phyloP scores from a whole-genome alignment of 2,888 invertebrate species.

The Hartigia nigra region DNA sequence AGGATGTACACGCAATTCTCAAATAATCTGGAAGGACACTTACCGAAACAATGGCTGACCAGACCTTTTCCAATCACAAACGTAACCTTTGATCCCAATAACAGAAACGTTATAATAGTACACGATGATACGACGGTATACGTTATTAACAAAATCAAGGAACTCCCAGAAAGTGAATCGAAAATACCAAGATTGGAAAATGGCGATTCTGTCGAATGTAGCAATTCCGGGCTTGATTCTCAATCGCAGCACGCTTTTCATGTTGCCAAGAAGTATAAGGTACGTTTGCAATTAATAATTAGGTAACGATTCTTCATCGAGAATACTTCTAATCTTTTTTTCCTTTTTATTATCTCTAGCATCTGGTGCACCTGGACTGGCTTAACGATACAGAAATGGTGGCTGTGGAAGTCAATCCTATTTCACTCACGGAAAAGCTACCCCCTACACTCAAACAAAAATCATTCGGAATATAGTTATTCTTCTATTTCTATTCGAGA shows the following conservation, averaged over 20 bases:
- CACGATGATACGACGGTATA: slow-evolving; percentile 80
- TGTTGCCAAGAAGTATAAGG: slow-evolving; percentile 69
- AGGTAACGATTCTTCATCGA: slow-evolving; percentile 2
- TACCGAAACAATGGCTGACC: slow-evolving; percentile 71
- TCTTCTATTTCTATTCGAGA: neutral
- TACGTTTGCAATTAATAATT: slow-evolving; percentile 41
- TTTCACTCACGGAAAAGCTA: slow-evolving; percentile 76
- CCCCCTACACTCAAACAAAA: slow-evolving; percentile 78
- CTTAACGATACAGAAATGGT: slow-evolving; percentile 78
- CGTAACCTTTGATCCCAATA: slow-evolving; percentile 73
- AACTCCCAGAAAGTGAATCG: slow-evolving; percentile 57
- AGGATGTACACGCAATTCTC: slow-evolving; percentile 76
- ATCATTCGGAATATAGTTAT: slow-evolving; percentile 69
- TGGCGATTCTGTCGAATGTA: slow-evolving; percentile 56
- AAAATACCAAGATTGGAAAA: slow-evolving; percentile 65
- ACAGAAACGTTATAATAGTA: slow-evolving; percentile 75
- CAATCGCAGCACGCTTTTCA: slow-evolving; percentile 61
- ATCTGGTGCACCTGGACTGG: slow-evolving; percentile 79
- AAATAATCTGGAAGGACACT: slow-evolving; percentile 67
- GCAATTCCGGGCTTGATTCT: slow-evolving; percentile 49
- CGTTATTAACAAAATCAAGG: slow-evolving; percentile 70
- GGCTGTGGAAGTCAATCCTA: slow-evolving; percentile 80
- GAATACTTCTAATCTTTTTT: slow-evolving; percentile 33
- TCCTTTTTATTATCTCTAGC: slow-evolving; percentile 70
- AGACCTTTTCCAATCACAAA: slow-evolving; percentile 72